phyloP scores from a whole-genome alignment of 1,140 invertebrate species.

The Lutraria rhynchaena region DNA sequence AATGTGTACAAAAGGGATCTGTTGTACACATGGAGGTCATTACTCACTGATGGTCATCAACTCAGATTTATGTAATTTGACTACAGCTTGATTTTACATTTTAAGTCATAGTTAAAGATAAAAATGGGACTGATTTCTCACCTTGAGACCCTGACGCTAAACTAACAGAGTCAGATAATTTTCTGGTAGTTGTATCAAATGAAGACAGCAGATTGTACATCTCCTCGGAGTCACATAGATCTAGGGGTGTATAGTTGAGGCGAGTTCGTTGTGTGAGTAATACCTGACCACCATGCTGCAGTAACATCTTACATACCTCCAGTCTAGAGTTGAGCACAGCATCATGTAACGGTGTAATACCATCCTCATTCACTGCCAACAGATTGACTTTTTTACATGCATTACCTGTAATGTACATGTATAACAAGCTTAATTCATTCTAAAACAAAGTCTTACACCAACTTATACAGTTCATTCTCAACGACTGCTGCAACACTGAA shows the following conservation, averaged over 20 bases:
- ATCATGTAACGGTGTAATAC: conserved; percentile 78
- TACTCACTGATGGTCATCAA: no score
- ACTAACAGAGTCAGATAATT: conserved; percentile 9
- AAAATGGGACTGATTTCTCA: no score
- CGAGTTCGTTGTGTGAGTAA: conserved; percentile 40
- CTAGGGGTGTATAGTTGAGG: conserved; percentile 63
- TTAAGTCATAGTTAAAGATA: no score
- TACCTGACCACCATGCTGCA: conserved; percentile 71
- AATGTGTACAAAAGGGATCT: no score
- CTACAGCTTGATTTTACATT: no score
- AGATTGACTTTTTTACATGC: conserved; percentile 71
- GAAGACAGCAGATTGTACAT: conserved; percentile 64
- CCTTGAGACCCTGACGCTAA: conserved; percentile 49
- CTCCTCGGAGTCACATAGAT: conserved; percentile 67
- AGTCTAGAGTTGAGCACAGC: conserved; percentile 71
- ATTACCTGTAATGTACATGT: background rate
- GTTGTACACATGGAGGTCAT: no score
- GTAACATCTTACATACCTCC: conserved; percentile 69
- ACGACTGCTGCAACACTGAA: background rate
- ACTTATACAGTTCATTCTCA: background rate
- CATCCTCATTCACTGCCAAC: conserved; percentile 62
- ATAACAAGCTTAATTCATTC: background rate
- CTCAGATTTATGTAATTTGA: no score
- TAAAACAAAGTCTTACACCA: background rate
- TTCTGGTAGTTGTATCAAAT: background rate